A percentile compares a stretch with the other conserved stretches of the same genome.
Evolutionary conservation across 64 coral and sea anemone genomes (phyloP).

Genomic region (Catalaphyllia jardinei): DNA sequence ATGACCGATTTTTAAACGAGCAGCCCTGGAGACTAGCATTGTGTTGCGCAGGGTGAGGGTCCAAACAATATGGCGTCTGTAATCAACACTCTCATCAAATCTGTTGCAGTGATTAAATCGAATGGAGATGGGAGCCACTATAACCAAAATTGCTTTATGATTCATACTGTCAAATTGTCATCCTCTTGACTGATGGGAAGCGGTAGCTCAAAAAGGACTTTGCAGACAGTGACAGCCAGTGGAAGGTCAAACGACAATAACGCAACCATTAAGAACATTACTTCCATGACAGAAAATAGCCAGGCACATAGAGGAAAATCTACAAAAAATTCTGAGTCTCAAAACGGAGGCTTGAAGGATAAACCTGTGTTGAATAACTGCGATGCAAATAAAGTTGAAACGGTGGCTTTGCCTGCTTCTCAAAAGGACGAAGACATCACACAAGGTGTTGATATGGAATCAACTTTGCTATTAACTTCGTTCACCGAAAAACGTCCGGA

Average conservation of each 20-base stretch:
- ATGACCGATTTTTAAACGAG: no score
- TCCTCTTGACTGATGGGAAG: slow-evolving; percentile 11
- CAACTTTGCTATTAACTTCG: neutral
- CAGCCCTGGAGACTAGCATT: no score
- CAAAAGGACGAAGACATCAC: neutral
- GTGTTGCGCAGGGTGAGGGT: no score
- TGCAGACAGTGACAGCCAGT: neutral
- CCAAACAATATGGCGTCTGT: neutral
- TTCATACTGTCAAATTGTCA: neutral
- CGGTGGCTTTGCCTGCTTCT: neutral
- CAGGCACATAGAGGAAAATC: neutral
- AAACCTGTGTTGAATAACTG: neutral
- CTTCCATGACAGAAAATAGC: no score
- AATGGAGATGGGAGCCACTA: neutral
- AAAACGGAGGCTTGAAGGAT: neutral
- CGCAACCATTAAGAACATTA: neutral
- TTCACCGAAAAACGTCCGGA: slow-evolving; percentile 16
- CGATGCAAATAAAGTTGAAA: neutral
- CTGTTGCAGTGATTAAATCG: neutral
- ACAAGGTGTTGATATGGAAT: neutral
- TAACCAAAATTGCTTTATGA: neutral
- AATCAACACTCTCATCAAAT: neutral
- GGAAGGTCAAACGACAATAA: no score
- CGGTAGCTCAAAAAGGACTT: neutral
- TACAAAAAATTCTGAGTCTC: neutral